Base-by-base conservation (phyloP, 2,888 invertebrate genomes). In the Drosophila anomelani region DNA sequence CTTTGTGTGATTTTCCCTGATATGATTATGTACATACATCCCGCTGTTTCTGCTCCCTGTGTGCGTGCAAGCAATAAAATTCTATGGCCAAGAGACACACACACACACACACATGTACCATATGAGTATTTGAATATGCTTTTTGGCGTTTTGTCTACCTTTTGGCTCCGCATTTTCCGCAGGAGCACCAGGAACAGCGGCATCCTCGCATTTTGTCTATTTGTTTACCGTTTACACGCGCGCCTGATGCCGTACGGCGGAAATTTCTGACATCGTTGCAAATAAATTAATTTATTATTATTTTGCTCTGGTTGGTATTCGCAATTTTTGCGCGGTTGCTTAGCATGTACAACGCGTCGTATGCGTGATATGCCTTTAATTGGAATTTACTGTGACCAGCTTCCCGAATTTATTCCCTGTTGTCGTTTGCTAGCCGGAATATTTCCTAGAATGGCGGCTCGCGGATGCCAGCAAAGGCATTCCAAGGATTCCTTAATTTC, bases 261-360 rank as follows among this genome's bases (percentile, higher is more conserved):
- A 68, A 75, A 78, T 85, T 77, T 72, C 75, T 75, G 75, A 77
- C 72, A 77, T 74, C 49, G 81, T 73, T 78, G 84, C 80, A 88
- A 81, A 88, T 88, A 85, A 88, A 88, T 85, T 85, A 85, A 85
- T 88, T 85, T 82, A 85, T 88, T 78, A 85, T 85, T 84, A 84
- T 81, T 78, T 75, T 63, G 29, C 74, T 73, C 74, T 71, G 58
- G 67, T 62, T 68, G 56, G 68, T 13, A 67, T 67, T 57, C 49
- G 39, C 57, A 29, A 67, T 32, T 62, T 62, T 53, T 70, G 32
- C 29, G 32, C 63, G 61, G 59, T 72, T 71, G 79, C 80, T 84
- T 75, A 77, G 76, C 80, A 84, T 85, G 87, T 73, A 73, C 59
- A 71, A 61, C 82, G 69, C 73, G 77, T 79, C 82, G 80, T 67